Base-by-base conservation (phyloP, 2,113 vertebrate genomes). In the Phrynosoma blainvillii region DNA sequence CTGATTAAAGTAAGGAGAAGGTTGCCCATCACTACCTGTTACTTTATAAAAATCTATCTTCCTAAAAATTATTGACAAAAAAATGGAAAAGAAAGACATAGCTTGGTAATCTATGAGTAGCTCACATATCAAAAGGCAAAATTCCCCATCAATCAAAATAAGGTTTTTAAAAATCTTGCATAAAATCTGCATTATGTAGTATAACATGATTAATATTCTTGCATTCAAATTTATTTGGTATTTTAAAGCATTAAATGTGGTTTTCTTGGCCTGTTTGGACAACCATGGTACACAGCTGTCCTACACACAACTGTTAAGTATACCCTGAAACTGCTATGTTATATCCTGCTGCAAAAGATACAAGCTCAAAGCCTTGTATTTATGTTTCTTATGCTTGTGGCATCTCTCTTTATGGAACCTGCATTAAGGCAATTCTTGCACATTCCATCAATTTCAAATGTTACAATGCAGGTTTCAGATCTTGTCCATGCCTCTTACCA, bases 381-480 rank as follows among this genome's bases (percentile, higher is more conserved):
- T 76, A 76, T 21, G 8, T 27, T 42, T 79, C 84, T 84, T 76
- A 71, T 21, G 8, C 23, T 42, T 79, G 12, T 52, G 62, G 86
- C 81, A 77, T 73, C 82, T 0, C 2, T 2, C 20, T 84, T 68
- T 84, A 4, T 73, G 54, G 20, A 1, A 73, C 52, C 66, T 83
- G 25, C 47, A 54, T 16, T 36, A 75, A 68, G 4, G 21, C 0
- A 73, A 1, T n/a, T 80, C 42, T 88, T 89, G 73, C 66, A 3
- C 32, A 81, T 85, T 62, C 54, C 88, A 84, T 10, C 23, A 9
- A 36, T 78, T 32, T 86, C n/a, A 68, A 89, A 83, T 62, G 70
- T 87, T 84, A 4, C 4, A 2, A 7, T 30, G 52, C 23, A 25
- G 8, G 25, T 16, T 1, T 1, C 68, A 90, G 82, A 11, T 85